phyloP scores from a whole-genome alignment of 2,113 vertebrate species.

The Oryzias celebensis region DNA sequence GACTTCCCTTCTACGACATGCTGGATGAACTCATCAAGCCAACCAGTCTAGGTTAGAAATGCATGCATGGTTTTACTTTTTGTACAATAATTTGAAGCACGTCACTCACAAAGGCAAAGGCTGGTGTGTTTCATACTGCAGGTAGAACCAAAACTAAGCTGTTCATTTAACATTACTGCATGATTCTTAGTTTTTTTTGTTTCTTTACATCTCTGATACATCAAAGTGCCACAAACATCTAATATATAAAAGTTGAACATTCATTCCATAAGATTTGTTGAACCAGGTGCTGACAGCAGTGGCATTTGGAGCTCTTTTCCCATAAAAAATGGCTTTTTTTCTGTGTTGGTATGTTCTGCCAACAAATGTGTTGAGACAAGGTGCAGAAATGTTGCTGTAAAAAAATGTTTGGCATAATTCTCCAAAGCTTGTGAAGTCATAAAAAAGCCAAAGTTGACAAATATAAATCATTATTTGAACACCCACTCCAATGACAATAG shows the following conservation, averaged over 20 bases:
- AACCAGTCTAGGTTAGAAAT: slow-evolving; percentile 90
- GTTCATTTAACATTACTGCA: background rate
- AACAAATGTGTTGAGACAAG: slow-evolving; percentile 19
- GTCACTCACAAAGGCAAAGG: too few relatives aligned
- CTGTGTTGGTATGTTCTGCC: slow-evolving; percentile 13
- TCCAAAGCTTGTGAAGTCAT: slow-evolving; percentile 2
- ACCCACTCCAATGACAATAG: too few relatives aligned
- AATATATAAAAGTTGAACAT: slow-evolving; percentile 4
- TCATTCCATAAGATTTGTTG: slow-evolving; percentile 9
- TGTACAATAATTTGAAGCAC: background rate
- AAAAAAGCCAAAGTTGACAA: background rate
- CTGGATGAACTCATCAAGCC: slow-evolving; percentile 98
- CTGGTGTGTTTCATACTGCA: background rate
- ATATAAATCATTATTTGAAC: too few relatives aligned
- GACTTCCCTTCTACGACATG: slow-evolving; percentile 96
- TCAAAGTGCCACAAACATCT: slow-evolving; percentile 1
- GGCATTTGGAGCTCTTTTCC: slow-evolving; percentile 21
- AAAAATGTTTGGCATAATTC: slow-evolving; percentile 13
- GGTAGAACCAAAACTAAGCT: background rate
- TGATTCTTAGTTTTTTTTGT: background rate
- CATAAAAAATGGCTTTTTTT: slow-evolving; percentile 12
- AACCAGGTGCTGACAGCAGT: slow-evolving; percentile 26
- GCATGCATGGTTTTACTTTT: background rate
- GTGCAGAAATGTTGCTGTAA: slow-evolving; percentile 9
- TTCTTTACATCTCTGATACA: background rate